These are phyloP conservation scores for Pyralis farinalis DNA, from an alignment of 2,888 invertebrate genomes.

Conservation along the genomic window DNA sequence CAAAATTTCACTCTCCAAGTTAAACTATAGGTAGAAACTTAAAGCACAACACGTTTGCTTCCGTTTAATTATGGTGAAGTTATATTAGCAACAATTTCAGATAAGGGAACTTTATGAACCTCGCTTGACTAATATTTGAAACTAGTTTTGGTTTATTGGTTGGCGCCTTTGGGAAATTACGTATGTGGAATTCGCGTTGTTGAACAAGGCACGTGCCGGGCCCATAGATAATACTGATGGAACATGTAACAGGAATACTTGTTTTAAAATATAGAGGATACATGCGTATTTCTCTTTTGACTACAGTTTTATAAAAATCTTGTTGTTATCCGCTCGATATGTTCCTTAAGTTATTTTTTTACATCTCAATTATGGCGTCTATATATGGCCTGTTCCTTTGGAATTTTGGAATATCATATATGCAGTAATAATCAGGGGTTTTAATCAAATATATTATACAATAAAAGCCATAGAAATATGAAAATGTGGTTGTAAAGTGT, in stretches of 20 bases:
- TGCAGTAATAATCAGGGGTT: too few relatives aligned
- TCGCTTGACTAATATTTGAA: constrained; percentile 13
- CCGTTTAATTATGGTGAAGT: constrained; percentile 22
- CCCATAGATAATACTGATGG: background rate
- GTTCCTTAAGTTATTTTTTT: too few relatives aligned
- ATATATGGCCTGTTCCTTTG: too few relatives aligned
- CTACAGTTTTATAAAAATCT: too few relatives aligned
- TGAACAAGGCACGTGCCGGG: background rate
- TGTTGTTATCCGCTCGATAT: too few relatives aligned
- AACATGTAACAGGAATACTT: background rate
- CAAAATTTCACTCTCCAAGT: constrained; percentile 18
- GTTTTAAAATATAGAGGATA: too few relatives aligned
- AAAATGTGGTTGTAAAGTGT: too few relatives aligned
- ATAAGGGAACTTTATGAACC: constrained; percentile 14
- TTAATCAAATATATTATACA: too few relatives aligned
- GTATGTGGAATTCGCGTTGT: background rate
- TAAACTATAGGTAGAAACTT: constrained; percentile 16
- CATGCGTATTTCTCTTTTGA: too few relatives aligned
- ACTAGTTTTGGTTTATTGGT: constrained; percentile 14
- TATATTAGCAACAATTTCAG: constrained; percentile 21
- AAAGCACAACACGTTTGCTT: constrained; percentile 19
- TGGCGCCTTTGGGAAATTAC: constrained; percentile 11
- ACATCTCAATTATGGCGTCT: too few relatives aligned
- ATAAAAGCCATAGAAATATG: too few relatives aligned
- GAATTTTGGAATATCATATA: too few relatives aligned